Conservation (phyloP, 1,140 invertebrate genomes). For the Periplaneta americana region DNA sequence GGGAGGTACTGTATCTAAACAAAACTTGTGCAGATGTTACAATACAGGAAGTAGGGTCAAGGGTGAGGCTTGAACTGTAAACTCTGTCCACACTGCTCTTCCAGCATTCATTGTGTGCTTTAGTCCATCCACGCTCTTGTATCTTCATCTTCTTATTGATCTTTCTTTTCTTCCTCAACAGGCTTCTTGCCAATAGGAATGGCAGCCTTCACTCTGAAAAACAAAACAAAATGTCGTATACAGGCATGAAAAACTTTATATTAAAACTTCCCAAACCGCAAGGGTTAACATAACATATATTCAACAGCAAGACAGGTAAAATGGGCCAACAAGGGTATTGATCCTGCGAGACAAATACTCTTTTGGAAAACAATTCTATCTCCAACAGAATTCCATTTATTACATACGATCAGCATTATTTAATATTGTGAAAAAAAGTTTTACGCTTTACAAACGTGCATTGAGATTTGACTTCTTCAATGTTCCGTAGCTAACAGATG, state of each 20-base stretch:
- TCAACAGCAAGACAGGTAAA: too few relatives aligned
- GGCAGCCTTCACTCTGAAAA: constrained; percentile 78
- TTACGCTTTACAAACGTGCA: too few relatives aligned
- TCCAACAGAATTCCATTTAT: too few relatives aligned
- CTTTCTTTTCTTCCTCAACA: constrained; percentile 62
- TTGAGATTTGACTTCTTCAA: too few relatives aligned
- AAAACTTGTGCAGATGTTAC: background rate
- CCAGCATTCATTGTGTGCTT: background rate
- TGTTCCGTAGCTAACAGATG: too few relatives aligned
- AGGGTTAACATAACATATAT: too few relatives aligned
- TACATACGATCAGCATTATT: too few relatives aligned
- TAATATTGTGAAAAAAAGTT: too few relatives aligned
- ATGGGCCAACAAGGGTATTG: too few relatives aligned
- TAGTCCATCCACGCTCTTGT: background rate
- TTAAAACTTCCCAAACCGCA: too few relatives aligned
- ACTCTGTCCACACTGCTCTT: background rate
- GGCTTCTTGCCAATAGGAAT: constrained; percentile 84
- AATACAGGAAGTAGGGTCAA: background rate
- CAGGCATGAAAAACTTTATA: background rate
- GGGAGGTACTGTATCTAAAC: background rate
- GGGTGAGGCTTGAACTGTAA: background rate
- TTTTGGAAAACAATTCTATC: too few relatives aligned
- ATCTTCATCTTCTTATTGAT: constrained; percentile 59
- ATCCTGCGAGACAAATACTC: too few relatives aligned
- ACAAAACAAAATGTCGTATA: constrained; percentile 24